Evolutionary conservation across 2,113 vertebrate species (phyloP).

Genomic region (Lucifuga dentata): DNA sequence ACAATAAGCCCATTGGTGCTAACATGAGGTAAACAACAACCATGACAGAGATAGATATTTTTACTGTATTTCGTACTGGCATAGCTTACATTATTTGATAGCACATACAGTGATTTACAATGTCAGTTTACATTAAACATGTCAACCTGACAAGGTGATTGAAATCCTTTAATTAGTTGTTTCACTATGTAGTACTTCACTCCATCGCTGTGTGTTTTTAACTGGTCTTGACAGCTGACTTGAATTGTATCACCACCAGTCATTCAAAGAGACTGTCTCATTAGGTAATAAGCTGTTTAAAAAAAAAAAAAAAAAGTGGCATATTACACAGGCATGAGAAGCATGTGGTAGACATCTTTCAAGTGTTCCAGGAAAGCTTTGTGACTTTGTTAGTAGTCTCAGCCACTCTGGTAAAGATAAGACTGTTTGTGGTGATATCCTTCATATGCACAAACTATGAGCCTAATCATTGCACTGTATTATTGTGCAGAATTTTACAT

Average conservation of each 20-base stretch:
- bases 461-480: too few species aligned
- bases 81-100: too few species aligned
- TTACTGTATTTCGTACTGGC: too few species aligned
- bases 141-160: too few species aligned
- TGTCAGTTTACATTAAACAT: too few species aligned
- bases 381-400: constrained; percentile 14
- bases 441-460: background rate
- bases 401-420: constrained; percentile 34
- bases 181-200: background rate
- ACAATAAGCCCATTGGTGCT: background rate
- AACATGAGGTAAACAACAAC: background rate
- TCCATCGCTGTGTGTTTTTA: background rate
- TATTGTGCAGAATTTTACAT: background rate
- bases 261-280: constrained; percentile 9
- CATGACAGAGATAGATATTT: background rate
- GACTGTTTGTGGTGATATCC: background rate
- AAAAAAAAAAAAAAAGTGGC: background rate
- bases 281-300: background rate
- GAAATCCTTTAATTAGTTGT: too few species aligned
- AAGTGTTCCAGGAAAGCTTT: background rate
- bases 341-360: constrained; percentile 3
- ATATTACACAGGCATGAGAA: background rate
- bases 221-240: background rate
- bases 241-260: background rate
- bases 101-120: too few species aligned